Conservation (phyloP, 2,888 invertebrate species). For the Tetragonisca angustula region DNA sequence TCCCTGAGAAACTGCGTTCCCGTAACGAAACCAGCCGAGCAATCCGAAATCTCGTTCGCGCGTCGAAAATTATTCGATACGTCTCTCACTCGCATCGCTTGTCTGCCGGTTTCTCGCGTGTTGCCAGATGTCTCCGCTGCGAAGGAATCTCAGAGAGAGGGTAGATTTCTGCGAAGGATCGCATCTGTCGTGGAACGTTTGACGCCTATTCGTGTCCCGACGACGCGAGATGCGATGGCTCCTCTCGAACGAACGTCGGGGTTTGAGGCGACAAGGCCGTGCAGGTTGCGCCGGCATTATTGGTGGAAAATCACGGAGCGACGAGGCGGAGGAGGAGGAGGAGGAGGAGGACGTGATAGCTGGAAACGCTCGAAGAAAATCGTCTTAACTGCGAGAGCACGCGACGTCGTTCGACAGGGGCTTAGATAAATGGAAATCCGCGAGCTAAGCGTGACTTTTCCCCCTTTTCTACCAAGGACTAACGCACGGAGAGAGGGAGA, state of each 20-base stretch:
- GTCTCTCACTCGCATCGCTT: not conserved
- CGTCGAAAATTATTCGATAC: slow-evolving; percentile 3
- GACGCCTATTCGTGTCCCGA: slow-evolving; percentile 47
- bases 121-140: slow-evolving; percentile 45
- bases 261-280: slow-evolving; percentile 18
- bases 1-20: not conserved
- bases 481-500: not conserved
- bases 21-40: not conserved
- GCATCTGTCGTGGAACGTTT: slow-evolving; percentile 49
- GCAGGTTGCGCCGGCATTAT: slow-evolving; percentile 35
- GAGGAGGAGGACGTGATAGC: slow-evolving; percentile 24
- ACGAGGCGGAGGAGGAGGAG: too few relatives aligned
- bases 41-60: not conserved
- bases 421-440: slow-evolving; percentile 41
- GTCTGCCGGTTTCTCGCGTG: slow-evolving; percentile 28
- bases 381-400: slow-evolving; percentile 50
- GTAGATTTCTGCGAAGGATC: slow-evolving; percentile 45
- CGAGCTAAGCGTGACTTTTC: slow-evolving; percentile 34
- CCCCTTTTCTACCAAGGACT: slow-evolving; percentile 15
- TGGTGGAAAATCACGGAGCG: slow-evolving; percentile 43
- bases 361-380: slow-evolving; percentile 40
- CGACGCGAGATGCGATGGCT: slow-evolving; percentile 28
- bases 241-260: slow-evolving; percentile 12
- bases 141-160: slow-evolving; percentile 45
- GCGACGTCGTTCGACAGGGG: slow-evolving; percentile 63